These are phyloP conservation scores for Agapornis canus DNA, from an alignment of 2,797 vertebrate species.

Conservation along the genomic window DNA sequence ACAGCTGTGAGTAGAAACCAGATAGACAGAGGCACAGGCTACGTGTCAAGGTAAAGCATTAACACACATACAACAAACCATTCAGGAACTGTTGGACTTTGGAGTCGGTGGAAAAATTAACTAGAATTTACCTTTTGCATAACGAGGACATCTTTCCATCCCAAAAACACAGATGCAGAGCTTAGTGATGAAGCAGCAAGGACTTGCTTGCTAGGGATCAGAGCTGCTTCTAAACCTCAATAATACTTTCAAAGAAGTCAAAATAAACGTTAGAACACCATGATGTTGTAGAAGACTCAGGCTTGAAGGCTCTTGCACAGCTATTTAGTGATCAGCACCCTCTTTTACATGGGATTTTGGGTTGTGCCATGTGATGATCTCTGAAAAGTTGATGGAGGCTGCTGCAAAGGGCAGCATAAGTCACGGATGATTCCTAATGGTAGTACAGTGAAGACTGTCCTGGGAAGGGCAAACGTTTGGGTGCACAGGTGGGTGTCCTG, in stretches of 20 bases:
- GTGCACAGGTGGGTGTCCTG: not conserved
- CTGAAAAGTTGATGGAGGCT: fast-evolving
- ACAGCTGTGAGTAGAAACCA: not conserved
- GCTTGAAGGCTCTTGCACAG: not conserved
- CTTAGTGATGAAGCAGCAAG: not conserved
- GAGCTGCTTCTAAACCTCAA: not conserved
- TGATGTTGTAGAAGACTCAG: not conserved
- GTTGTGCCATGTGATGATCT: not conserved
- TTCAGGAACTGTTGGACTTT: not conserved
- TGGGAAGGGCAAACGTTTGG: not conserved
- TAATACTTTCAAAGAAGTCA: not conserved
- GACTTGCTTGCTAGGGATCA: not conserved
- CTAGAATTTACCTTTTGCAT: not conserved
- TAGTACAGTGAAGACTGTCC: not conserved
- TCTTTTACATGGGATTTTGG: not conserved
- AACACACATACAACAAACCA: not conserved
- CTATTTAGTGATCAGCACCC: not conserved
- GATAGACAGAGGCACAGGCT: not conserved
- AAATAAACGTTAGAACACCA: not conserved
- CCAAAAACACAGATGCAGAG: not conserved
- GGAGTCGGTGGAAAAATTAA: not conserved
- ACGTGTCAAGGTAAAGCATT: not conserved
- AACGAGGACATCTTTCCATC: not conserved
- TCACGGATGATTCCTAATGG: not conserved
- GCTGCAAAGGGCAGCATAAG: not conserved